Percentiles rank a stretch among this genome's conserved stretches.
These are phyloP conservation scores for Ornithorhynchus anatinus DNA, from an alignment of 2,113 vertebrate species.

Conservation along the genomic window DNA sequence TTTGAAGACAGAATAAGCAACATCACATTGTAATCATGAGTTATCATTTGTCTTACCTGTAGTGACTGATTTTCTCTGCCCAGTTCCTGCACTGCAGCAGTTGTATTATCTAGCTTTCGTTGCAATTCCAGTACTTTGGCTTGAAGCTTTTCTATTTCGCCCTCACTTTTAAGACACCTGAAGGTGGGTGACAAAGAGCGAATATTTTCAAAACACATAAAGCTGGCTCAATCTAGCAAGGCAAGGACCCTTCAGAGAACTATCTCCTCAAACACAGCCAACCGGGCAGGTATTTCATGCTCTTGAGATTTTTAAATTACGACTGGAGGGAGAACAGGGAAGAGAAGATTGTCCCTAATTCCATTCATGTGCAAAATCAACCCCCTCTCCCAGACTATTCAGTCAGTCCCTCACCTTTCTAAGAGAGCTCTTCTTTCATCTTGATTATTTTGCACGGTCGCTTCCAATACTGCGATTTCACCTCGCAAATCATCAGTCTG, in stretches of 20 bases:
- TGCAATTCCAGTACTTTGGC: constrained; percentile 89
- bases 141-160: constrained; percentile 98
- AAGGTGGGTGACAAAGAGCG: background rate
- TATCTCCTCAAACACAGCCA: too few species aligned
- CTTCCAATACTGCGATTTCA: constrained; percentile 95
- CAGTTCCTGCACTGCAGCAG: constrained; percentile 96
- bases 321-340: too few species aligned
- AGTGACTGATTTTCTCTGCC: constrained; percentile 96
- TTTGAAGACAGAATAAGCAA: too few species aligned
- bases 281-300: too few species aligned
- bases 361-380: too few species aligned
- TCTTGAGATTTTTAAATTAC: too few species aligned
- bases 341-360: too few species aligned
- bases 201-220: background rate
- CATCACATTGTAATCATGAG: too few species aligned
- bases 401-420: constrained; percentile 84
- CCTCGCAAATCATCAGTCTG: constrained; percentile 93
- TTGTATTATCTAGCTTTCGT: constrained; percentile 95
- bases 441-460: constrained; percentile 96
- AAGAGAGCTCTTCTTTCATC: constrained; percentile 92
- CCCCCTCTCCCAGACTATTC: too few species aligned
- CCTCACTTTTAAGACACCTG: constrained; percentile 96
- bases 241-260: too few species aligned
- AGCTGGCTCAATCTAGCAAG: too few species aligned
- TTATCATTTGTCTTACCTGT: constrained; percentile 78